Conservation (phyloP, 2,888 invertebrate species). For the Amphipoea oculea region DNA sequence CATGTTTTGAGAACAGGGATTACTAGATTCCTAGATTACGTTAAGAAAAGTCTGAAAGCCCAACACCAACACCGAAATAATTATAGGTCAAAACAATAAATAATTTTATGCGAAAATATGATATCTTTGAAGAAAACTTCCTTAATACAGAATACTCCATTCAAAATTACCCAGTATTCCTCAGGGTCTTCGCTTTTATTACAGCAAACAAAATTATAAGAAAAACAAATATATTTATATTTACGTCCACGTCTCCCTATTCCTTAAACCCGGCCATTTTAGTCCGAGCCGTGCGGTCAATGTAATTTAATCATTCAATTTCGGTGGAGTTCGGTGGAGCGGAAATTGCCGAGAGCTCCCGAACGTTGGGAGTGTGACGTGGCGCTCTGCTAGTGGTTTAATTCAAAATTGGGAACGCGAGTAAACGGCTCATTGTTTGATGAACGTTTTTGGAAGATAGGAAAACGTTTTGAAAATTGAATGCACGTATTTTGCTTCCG, state of each 20-base stretch:
- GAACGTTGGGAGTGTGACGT: constrained; percentile 38
- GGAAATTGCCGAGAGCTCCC: constrained; percentile 53
- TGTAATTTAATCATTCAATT: constrained; percentile 66
- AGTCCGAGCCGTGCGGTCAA: constrained; percentile 43
- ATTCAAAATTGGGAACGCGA: constrained; percentile 28
- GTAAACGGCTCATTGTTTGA: constrained; percentile 12
- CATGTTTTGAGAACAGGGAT: too few species aligned
- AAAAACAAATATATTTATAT: constrained; percentile 48
- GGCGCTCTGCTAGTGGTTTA: constrained; percentile 17
- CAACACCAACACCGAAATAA: background rate
- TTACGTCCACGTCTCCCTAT: constrained; percentile 25
- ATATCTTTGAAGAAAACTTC: background rate
- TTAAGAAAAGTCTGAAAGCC: too few species aligned
- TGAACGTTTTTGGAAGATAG: background rate
- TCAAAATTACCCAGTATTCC: constrained; percentile 18
- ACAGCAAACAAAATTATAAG: constrained; percentile 48
- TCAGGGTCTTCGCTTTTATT: constrained; percentile 6
- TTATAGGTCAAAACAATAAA: background rate
- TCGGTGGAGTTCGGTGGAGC: constrained; percentile 31
- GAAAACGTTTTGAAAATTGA: constrained; percentile 1
- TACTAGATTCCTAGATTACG: too few species aligned
- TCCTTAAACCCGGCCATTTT: constrained; percentile 37
- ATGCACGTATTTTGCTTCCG: background rate
- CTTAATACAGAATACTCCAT: constrained; percentile 2
- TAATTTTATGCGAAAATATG: background rate